Conservation (phyloP, 2,797 vertebrate genomes). For the Sebastes nivosus region DNA sequence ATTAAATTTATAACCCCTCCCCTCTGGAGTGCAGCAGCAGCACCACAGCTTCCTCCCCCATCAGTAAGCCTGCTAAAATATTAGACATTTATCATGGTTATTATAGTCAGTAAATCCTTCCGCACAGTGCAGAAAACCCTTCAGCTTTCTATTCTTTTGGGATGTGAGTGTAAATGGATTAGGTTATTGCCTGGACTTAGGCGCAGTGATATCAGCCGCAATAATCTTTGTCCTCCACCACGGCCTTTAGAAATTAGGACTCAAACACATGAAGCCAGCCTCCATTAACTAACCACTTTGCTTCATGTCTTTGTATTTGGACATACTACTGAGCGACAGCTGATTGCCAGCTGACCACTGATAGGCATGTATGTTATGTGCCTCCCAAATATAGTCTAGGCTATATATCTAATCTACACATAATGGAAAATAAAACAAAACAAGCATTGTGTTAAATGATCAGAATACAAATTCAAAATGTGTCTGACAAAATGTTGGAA, state of each 20-base stretch:
- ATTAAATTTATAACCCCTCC: constrained; percentile 70
- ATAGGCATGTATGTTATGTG: neutral
- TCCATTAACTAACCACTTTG: neutral
- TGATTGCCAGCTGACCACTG: neutral
- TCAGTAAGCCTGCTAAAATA: constrained; percentile 64
- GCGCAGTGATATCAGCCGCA: constrained; percentile 58
- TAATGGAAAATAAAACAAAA: neutral
- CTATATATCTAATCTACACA: neutral
- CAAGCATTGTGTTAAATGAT: neutral
- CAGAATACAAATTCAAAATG: neutral
- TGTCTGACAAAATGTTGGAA: neutral
- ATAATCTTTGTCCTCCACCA: constrained; percentile 67
- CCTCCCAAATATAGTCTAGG: neutral
- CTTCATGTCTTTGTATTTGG: neutral
- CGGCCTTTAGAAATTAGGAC: constrained; percentile 40
- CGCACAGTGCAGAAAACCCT: constrained; percentile 40
- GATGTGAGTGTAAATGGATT: constrained; percentile 65
- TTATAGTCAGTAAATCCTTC: constrained; percentile 74
- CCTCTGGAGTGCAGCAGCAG: constrained; percentile 35
- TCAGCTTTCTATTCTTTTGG: constrained; percentile 70
- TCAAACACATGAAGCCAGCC: constrained; percentile 14
- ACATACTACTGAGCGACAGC: neutral
- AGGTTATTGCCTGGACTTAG: constrained; percentile 68
- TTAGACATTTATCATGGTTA: constrained; percentile 76
- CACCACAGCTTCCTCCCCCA: constrained; percentile 37